Conservation (phyloP, 2,113 vertebrate genomes). For the Channa maculata region DNA sequence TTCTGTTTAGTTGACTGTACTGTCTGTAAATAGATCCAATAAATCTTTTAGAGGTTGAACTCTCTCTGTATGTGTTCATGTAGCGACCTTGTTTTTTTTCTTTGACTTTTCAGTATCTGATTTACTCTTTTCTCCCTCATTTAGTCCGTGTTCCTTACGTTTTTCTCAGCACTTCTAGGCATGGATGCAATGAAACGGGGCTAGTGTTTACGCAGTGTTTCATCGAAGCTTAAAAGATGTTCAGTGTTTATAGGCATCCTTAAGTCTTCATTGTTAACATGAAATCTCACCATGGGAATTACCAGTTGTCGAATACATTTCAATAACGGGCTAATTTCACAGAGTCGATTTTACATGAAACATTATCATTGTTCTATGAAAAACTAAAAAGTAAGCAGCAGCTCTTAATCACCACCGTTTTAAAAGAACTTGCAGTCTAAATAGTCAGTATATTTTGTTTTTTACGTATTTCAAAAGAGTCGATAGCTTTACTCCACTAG, state of each 20-base stretch:
- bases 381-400: no score
- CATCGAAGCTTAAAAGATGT: background rate
- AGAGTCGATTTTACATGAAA: no score
- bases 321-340: no score
- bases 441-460: no score
- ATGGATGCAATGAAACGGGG: background rate
- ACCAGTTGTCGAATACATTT: background rate
- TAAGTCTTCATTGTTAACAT: background rate
- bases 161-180: background rate
- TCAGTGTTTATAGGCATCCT: background rate
- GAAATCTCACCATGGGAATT: background rate
- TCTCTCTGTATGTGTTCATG: slow-evolving; percentile 52
- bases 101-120: slow-evolving; percentile 14
- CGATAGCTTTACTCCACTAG: no score
- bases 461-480: no score
- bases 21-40: slow-evolving; percentile 84
- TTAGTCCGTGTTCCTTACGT: background rate
- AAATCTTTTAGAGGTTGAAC: slow-evolving; percentile 81
- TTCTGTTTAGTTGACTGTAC: slow-evolving; percentile 65
- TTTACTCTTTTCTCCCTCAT: slow-evolving; percentile 7
- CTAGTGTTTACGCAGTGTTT: background rate
- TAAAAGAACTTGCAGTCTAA: no score
- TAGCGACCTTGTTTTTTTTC: slow-evolving; percentile 52
- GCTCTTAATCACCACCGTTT: no score
- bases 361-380: background rate